Base-by-base conservation (phyloP, 2,113 vertebrate genomes). In the Cyanistes caeruleus region DNA sequence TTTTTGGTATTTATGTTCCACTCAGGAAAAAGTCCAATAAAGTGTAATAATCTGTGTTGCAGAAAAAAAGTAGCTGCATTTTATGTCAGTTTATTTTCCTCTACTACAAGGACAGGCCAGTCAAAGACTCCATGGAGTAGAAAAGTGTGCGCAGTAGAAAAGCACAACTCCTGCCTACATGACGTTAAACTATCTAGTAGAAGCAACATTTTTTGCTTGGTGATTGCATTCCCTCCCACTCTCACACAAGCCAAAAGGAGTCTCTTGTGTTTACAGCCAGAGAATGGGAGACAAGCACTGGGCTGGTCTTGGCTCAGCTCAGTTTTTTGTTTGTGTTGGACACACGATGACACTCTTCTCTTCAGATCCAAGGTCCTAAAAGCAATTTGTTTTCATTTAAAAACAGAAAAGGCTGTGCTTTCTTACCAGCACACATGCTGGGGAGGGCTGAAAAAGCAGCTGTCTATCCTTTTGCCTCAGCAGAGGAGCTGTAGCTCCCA, bases 281-380 rank as follows among this genome's bases (percentile, higher is more conserved):
- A 77, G 84, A 94, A 95, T 79, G 67, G 93, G 90, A 95, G 75
- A 87, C 58, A 67, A 94, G 78, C 87, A 19, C 84, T 63, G 89
- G 90, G 84, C 91, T 85, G 76, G 68, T 91, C 94, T 93, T 93
- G 93, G 96, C 91, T 96, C 63, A 43, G 78, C 27, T 85, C 1
- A 0, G 1, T 27, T 91, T 95, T 95, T 87, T 95, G 93, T 96
- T 96, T 95, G 89, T 95, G 85, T 94, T 97, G 95, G 95, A 95
- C 95, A 85, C 82, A 89, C 7, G 18, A 64, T 80, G 90, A 94
- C 89, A 79, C 91, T 95, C 91, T 91, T 81, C 84, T 85, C 65
- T 28, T 85, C 78, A 78, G 74, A 87, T 89, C 93, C 89, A 89
- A 95, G 84, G 81, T 87, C 93, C 70, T 73, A 73, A 87, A 91